These are phyloP conservation scores for Vollenhovia emeryi DNA, from an alignment of 1,140 invertebrate species.

Conservation along the genomic window DNA sequence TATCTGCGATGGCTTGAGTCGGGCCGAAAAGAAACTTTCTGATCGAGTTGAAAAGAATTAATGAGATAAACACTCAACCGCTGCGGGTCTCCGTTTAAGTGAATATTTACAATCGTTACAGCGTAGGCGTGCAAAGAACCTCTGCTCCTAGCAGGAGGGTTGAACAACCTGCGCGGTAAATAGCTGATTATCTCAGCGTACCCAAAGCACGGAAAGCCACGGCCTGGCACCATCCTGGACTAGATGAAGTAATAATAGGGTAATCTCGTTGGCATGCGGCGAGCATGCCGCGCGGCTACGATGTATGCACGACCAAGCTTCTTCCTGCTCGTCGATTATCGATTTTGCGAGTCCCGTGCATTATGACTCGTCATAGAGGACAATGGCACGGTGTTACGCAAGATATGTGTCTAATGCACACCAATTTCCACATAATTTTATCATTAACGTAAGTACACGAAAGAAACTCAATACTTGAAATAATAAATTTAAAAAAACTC, in stretches of 20 bases:
- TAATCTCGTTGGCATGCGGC: conserved; percentile 68
- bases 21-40: not conserved
- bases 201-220: conserved; percentile 51
- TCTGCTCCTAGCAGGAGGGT: conserved; percentile 32
- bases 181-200: conserved; percentile 48
- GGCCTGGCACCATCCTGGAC: conserved; percentile 66
- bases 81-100: conserved; percentile 17
- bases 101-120: conserved; percentile 42
- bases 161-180: conserved; percentile 51
- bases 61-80: not conserved
- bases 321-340: conserved; percentile 46
- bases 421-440: not conserved
- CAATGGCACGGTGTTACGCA: not conserved
- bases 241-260: conserved; percentile 78
- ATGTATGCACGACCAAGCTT: conserved; percentile 35
- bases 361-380: not conserved
- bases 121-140: conserved; percentile 31
- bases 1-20: not conserved
- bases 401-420: not conserved
- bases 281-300: conserved; percentile 54
- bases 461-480: not conserved
- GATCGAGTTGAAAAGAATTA: not conserved
- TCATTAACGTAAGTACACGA: not conserved
- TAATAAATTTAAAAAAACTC: not conserved
- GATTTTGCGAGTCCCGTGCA: conserved; percentile 14